A percentile compares a stretch with the other conserved stretches of the same genome.
Conservation (phyloP, 37 sponge, comb jelly and placozoan species). For the Mnemiopsis leidyi region DNA sequence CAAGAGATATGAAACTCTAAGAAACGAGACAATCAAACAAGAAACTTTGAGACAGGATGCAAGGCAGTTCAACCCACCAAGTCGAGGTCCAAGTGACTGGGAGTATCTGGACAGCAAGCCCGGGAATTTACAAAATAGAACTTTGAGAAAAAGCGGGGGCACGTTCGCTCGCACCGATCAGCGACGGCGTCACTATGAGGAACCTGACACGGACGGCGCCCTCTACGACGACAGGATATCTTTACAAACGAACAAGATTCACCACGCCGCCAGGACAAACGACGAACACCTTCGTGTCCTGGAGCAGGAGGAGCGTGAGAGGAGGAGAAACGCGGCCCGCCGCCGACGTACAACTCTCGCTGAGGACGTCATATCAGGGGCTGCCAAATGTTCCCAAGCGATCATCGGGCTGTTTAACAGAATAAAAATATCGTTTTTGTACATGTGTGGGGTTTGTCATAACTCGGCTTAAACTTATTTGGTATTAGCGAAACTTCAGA, state of each 20-base stretch:
- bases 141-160: not conserved
- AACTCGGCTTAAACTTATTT: not conserved
- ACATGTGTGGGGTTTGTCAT: not conserved
- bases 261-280: not conserved
- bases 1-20: not conserved
- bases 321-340: not conserved
- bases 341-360: not conserved
- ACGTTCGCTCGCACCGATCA: not conserved
- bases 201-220: not conserved
- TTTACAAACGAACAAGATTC: not conserved
- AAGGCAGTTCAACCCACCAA: not conserved
- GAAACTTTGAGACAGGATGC: not conserved
- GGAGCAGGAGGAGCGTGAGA: not conserved
- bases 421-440: not conserved
- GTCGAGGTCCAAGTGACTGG: not conserved
- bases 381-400: not conserved
- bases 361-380: not conserved
- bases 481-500: not conserved
- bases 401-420: not conserved
- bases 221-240: not conserved
- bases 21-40: not conserved
- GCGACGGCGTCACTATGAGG: not conserved
- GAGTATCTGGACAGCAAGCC: slow-evolving; percentile 16
- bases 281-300: not conserved
- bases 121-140: not conserved